A percentile compares a stretch with the other conserved stretches of the same genome.
Conservation (phyloP, 1,140 invertebrate species). For the Drosophila tani region DNA sequence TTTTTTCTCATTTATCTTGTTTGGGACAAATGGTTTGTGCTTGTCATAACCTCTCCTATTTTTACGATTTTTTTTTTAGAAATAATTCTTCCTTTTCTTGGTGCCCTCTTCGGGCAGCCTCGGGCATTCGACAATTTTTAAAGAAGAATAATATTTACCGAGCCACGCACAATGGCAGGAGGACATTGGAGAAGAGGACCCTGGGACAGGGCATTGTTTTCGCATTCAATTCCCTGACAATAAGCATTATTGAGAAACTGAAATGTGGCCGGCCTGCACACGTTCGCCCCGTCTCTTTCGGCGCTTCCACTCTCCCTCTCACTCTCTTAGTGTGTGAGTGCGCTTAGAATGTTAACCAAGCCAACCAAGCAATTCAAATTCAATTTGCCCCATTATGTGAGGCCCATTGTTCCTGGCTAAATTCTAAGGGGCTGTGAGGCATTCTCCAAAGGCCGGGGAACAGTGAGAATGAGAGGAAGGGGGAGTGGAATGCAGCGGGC, state of each 20-base stretch:
- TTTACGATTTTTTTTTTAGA: conserved; percentile 32
- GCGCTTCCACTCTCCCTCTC: background rate
- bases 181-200: conserved; percentile 31
- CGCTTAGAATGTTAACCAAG: conserved; percentile 58
- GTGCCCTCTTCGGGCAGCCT: conserved; percentile 27
- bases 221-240: conserved; percentile 64
- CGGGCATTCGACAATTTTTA: conserved; percentile 55
- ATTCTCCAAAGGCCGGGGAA: conserved; percentile 17
- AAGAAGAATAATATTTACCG: conserved; percentile 80
- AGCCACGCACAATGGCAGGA: conserved; percentile 75
- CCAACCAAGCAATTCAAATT: conserved; percentile 82
- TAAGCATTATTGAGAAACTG: conserved; percentile 65
- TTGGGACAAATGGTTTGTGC: conserved; percentile 78
- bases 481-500: conserved; percentile 13
- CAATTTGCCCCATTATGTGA: conserved; percentile 83
- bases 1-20: conserved; percentile 71
- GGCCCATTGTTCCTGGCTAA: conserved; percentile 76
- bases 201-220: conserved; percentile 57
- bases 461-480: background rate
- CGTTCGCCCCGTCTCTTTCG: conserved; percentile 24
- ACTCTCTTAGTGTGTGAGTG: conserved; percentile 32
- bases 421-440: conserved; percentile 58
- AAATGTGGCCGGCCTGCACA: conserved; percentile 49
- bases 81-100: conserved; percentile 34
- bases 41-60: conserved; percentile 77